Conservation (phyloP, 1,140 invertebrate genomes). For the Scylla paramamosain region DNA sequence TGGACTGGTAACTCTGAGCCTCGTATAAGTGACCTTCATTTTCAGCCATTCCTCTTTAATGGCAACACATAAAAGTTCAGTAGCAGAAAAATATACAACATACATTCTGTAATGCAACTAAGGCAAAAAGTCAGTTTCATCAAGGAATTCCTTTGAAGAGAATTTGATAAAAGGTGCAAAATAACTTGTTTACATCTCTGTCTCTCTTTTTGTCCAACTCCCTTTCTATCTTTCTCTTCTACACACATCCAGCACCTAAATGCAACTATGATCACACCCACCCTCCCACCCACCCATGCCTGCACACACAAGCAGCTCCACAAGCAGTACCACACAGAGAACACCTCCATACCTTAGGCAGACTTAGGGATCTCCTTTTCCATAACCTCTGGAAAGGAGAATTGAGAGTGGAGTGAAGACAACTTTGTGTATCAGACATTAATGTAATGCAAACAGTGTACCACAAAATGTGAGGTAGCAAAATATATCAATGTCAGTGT, state of each 20-base stretch:
- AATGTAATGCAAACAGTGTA: slow-evolving; percentile 33
- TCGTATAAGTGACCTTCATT: too few relatives aligned
- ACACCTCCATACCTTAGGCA: slow-evolving; percentile 76
- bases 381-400: slow-evolving; percentile 75
- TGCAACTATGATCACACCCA: neutral
- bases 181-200: neutral
- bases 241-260: neutral
- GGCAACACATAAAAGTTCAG: too few relatives aligned
- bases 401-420: slow-evolving; percentile 50
- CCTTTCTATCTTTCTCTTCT: neutral
- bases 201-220: neutral
- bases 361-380: slow-evolving; percentile 77
- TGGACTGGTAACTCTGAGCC: too few relatives aligned
- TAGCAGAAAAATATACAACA: too few relatives aligned
- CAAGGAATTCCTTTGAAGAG: neutral
- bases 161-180: slow-evolving; percentile 24
- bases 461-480: neutral
- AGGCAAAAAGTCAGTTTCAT: neutral
- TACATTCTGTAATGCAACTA: too few relatives aligned
- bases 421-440: slow-evolving; percentile 29
- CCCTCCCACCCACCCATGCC: slow-evolving; percentile 5
- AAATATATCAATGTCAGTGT: slow-evolving; percentile 1
- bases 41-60: too few relatives aligned
- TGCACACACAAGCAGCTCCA: slow-evolving; percentile 39
- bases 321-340: slow-evolving; percentile 67